Conservation (phyloP, 2,797 vertebrate species). For the Oryzias sinensis region DNA sequence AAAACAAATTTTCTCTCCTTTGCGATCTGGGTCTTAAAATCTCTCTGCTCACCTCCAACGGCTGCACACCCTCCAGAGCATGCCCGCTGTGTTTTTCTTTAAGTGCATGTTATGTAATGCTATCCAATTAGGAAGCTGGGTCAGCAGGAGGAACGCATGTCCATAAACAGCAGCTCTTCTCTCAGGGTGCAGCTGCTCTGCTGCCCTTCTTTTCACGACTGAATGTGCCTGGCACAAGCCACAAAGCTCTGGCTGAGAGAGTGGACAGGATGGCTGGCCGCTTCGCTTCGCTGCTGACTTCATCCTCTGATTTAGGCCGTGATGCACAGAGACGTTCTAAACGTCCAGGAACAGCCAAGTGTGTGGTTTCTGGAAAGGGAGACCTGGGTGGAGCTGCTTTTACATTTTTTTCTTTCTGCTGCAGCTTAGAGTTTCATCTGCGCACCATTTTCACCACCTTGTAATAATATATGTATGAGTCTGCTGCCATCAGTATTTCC, state of each 20-base stretch:
- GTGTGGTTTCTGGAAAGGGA: conserved; percentile 30
- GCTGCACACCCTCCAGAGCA: conserved; percentile 11
- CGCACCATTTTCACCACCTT: neutral
- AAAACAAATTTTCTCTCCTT: neutral
- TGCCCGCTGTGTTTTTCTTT: conserved; percentile 19
- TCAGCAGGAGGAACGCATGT: conserved; percentile 44
- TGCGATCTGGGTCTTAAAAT: conserved; percentile 1
- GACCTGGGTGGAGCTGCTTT: conserved; percentile 4
- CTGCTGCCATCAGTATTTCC: no score
- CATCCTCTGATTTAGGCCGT: conserved; percentile 28
- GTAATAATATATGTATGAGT: no score
- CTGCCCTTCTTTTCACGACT: conserved; percentile 3
- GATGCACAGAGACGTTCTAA: conserved; percentile 57
- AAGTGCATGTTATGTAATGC: conserved; percentile 47
- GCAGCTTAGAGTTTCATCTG: neutral
- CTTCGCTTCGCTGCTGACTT: conserved; percentile 39
- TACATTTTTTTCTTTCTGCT: neutral
- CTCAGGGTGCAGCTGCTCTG: conserved; percentile 22
- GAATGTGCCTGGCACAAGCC: conserved; percentile 24
- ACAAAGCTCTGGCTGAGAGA: conserved; percentile 28
- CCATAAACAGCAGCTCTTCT: conserved; percentile 24
- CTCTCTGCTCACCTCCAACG: neutral
- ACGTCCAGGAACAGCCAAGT: conserved; percentile 31
- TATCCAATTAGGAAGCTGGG: conserved; percentile 51
- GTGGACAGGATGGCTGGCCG: conserved; percentile 29